A percentile compares a stretch with the other conserved stretches of the same genome.
phyloP scores from a whole-genome alignment of 2,113 vertebrate genomes.

The Eulemur rufifrons region DNA sequence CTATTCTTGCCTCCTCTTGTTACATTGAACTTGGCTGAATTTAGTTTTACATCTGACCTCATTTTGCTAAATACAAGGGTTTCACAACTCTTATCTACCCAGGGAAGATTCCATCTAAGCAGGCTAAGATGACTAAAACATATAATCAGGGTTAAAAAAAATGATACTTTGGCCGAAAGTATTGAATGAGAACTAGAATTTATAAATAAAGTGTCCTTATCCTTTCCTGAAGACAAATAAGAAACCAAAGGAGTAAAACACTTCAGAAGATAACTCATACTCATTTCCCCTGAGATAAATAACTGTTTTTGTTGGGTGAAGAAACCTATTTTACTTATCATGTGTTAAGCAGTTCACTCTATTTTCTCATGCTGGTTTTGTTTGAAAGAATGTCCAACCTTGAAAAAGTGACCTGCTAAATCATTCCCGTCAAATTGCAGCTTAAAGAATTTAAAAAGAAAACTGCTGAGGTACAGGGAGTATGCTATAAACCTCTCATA shows the following conservation, averaged over 20 bases:
- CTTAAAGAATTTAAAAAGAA: background rate
- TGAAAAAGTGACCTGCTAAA: background rate
- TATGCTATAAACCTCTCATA: background rate
- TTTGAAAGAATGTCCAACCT: background rate
- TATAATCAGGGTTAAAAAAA: background rate
- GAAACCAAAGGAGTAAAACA: background rate
- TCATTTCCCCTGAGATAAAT: background rate
- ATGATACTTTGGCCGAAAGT: background rate
- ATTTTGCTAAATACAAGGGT: conserved; percentile 42
- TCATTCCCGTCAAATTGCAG: background rate
- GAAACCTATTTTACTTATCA: background rate
- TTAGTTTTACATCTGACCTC: conserved; percentile 55
- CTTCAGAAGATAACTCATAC: background rate
- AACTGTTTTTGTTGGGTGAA: background rate
- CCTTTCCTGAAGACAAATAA: background rate
- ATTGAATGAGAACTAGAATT: background rate
- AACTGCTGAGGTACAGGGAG: background rate
- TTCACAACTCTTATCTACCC: background rate
- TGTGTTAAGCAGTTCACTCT: background rate
- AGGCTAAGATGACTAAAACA: conserved; percentile 6
- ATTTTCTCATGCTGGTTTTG: background rate
- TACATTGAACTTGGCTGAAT: conserved; percentile 42
- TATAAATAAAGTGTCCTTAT: background rate
- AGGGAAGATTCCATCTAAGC: background rate
- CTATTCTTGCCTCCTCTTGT: background rate